Conservation (phyloP, 2,113 vertebrate genomes). For the Psittacus erithacus region DNA sequence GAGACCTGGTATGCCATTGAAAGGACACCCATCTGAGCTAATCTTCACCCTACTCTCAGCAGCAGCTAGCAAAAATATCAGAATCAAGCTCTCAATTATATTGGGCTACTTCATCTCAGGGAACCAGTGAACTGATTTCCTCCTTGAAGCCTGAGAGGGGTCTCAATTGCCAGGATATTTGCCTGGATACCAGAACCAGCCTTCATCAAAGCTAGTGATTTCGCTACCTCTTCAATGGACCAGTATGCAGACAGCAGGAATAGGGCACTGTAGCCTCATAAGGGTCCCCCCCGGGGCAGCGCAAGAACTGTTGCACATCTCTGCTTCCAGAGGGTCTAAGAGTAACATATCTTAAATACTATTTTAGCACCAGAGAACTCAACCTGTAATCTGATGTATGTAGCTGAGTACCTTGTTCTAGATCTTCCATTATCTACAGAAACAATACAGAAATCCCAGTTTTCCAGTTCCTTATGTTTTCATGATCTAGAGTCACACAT, state of each 20-base stretch:
- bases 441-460: background rate
- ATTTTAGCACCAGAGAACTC: background rate
- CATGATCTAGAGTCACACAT: background rate
- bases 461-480: background rate
- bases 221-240: background rate
- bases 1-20: background rate
- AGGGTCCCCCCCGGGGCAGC: background rate
- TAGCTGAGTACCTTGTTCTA: background rate
- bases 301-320: accelerated
- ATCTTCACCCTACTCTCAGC: background rate
- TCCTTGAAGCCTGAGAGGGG: background rate
- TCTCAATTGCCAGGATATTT: background rate
- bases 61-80: background rate
- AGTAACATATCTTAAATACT: background rate
- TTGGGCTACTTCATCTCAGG: background rate
- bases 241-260: background rate
- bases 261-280: accelerated
- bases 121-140: background rate
- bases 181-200: background rate
- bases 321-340: background rate
- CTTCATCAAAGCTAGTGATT: background rate
- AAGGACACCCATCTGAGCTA: background rate
- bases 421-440: background rate
- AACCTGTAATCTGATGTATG: background rate
- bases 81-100: background rate